phyloP scores from a whole-genome alignment of 2,888 invertebrate species.

The Drosophila recens region DNA sequence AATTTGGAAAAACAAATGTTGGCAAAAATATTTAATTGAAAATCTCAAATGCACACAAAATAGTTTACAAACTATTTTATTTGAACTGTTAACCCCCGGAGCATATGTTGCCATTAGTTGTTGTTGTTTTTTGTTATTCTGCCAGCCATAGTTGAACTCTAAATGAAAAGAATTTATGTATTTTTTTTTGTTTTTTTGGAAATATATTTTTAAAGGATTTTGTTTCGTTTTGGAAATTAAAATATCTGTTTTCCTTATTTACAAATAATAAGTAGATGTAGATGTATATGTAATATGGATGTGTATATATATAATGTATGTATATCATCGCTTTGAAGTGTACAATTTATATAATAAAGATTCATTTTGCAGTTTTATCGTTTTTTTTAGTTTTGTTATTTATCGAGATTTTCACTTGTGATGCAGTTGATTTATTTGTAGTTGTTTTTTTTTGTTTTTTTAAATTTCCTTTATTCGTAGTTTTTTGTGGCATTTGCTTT shows the following conservation, averaged over 20 bases:
- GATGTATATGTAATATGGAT: conserved; percentile 55
- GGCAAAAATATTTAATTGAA: conserved; percentile 35
- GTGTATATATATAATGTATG: conserved; percentile 54
- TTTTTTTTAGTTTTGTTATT: conserved; percentile 34
- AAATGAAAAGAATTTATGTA: conserved; percentile 29
- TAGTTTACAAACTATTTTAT: conserved; percentile 37
- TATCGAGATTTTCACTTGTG: conserved; percentile 57
- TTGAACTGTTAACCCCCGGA: conserved; percentile 1
- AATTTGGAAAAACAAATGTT: conserved; percentile 36
- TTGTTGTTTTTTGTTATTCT: conserved; percentile 3
- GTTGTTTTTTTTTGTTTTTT: conserved; percentile 15
- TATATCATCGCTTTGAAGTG: conserved; percentile 49
- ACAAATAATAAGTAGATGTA: conserved; percentile 79
- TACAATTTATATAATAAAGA: conserved; percentile 71
- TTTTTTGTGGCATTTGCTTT: conserved; percentile 69
- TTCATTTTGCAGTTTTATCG: conserved; percentile 54
- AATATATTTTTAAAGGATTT: conserved; percentile 76
- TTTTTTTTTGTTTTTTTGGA: conserved; percentile 60
- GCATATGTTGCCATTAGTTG: neutral
- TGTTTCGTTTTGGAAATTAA: conserved; percentile 70
- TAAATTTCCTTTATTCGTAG: conserved; percentile 44
- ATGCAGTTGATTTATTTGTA: conserved; percentile 32
- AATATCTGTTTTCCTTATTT: conserved; percentile 73
- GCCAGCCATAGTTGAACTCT: neutral
- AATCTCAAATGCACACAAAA: conserved; percentile 54